Percentiles rank a stretch among this genome's conserved stretches.
These are phyloP conservation scores for Saccostrea echinata DNA, from an alignment of 1,140 invertebrate species.

Conservation along the genomic window DNA sequence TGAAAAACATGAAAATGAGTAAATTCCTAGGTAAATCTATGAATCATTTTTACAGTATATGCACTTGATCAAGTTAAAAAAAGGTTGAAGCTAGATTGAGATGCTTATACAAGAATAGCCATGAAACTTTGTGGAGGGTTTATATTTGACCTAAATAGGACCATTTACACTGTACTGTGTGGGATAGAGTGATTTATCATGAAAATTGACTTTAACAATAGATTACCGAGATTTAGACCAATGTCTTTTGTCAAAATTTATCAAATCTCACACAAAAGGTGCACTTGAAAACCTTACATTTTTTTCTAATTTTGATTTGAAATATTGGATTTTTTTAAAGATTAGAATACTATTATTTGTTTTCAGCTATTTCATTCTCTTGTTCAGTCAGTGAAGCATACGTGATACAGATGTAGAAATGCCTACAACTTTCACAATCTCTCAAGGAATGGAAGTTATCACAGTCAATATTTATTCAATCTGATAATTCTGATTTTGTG, in stretches of 20 bases:
- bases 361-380: background rate
- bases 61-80: no score
- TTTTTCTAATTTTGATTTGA: slow-evolving; percentile 8
- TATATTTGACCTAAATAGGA: background rate
- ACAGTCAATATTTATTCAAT: slow-evolving; percentile 32
- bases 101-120: background rate
- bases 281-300: background rate
- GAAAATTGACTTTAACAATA: background rate
- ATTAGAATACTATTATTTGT: background rate
- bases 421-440: slow-evolving; percentile 15
- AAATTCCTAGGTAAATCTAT: no score
- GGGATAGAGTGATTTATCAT: slow-evolving; percentile 25
- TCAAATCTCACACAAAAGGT: slow-evolving; percentile 9
- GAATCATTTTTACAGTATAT: no score
- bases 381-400: background rate
- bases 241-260: slow-evolving; percentile 36
- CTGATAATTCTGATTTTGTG: slow-evolving; percentile 13
- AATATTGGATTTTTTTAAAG: slow-evolving; percentile 21
- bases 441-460: slow-evolving; percentile 9
- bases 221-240: slow-evolving; percentile 33
- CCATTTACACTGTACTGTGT: background rate
- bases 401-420: slow-evolving; percentile 14
- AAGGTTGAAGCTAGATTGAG: background rate
- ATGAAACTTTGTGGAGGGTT: background rate
- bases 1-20: no score